These are phyloP conservation scores for Brachionus rubens DNA, from an alignment of 1,140 invertebrate species.

Conservation along the genomic window DNA sequence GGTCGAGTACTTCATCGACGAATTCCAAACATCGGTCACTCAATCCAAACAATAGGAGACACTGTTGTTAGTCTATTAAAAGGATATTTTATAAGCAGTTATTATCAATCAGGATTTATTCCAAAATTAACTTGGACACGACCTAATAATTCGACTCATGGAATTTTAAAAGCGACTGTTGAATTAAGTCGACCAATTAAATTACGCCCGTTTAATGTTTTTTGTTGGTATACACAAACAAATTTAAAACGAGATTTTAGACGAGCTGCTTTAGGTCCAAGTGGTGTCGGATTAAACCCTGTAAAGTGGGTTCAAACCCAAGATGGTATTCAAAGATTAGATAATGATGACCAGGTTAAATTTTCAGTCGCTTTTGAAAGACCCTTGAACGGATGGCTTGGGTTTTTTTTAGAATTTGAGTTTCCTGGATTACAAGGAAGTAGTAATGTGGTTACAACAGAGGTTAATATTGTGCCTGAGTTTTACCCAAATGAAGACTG, in stretches of 20 bases:
- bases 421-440: constrained; percentile 51
- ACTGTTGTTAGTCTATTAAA: constrained; percentile 50
- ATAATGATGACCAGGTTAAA: background rate
- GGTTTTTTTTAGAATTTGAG: constrained; percentile 51
- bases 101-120: constrained; percentile 32
- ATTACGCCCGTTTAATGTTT: constrained; percentile 7
- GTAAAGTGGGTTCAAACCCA: background rate
- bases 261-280: background rate
- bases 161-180: constrained; percentile 3
- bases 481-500: constrained; percentile 53
- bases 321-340: background rate
- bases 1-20: background rate
- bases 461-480: constrained; percentile 53
- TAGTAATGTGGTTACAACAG: constrained; percentile 52
- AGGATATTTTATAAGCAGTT: constrained; percentile 50
- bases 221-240: constrained; percentile 16
- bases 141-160: constrained; percentile 37
- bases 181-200: background rate
- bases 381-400: constrained; percentile 50
- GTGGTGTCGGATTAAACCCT: background rate
- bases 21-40: constrained; percentile 54
- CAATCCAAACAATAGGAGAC: constrained; percentile 50
- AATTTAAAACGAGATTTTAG: constrained; percentile 24
- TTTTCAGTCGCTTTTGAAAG: constrained; percentile 42
- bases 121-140: constrained; percentile 40